A percentile compares a stretch with the other conserved stretches of the same genome.
These are phyloP conservation scores for Syritta pipiens DNA, from an alignment of 2,888 invertebrate genomes.

Conservation along the genomic window DNA sequence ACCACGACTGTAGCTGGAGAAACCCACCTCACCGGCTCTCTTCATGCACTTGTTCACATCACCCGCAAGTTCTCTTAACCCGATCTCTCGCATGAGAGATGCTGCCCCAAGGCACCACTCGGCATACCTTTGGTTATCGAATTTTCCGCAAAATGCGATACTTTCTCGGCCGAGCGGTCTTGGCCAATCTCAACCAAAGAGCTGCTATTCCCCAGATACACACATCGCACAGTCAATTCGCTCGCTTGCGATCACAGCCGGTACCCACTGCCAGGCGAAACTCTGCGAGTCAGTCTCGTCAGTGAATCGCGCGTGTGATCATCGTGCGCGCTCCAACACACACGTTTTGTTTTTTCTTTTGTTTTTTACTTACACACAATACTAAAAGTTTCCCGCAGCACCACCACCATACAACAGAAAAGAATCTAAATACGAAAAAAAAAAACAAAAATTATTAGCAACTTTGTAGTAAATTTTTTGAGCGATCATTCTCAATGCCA, in stretches of 20 bases:
- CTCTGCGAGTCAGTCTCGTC: constrained; percentile 72
- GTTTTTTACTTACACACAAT: constrained; percentile 6
- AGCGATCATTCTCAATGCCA: constrained; percentile 56
- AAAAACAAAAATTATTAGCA: constrained; percentile 47
- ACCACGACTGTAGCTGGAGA: constrained; percentile 32
- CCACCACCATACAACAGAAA: constrained; percentile 50
- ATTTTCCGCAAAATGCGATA: constrained; percentile 41
- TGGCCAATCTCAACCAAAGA: constrained; percentile 55
- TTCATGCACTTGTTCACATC: constrained; percentile 28
- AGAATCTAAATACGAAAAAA: constrained; percentile 22
- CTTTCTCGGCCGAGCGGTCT: constrained; percentile 43
- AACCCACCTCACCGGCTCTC: constrained; percentile 23
- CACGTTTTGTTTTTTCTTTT: no score
- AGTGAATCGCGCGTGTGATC: constrained; percentile 75
- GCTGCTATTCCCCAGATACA: constrained; percentile 47
- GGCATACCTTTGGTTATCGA: not conserved
- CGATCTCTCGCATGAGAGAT: constrained; percentile 41
- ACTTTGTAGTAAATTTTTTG: constrained; percentile 52
- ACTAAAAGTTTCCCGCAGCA: constrained; percentile 38
- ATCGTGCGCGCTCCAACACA: constrained; percentile 66
- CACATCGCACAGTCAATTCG: constrained; percentile 9
- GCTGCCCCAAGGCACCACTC: not conserved
- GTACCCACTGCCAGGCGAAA: constrained; percentile 16
- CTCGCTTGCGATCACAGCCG: not conserved
- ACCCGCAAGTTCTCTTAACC: constrained; percentile 13